Base-by-base conservation (phyloP, 2,113 vertebrate genomes). In the Tylochromis polylepis region DNA sequence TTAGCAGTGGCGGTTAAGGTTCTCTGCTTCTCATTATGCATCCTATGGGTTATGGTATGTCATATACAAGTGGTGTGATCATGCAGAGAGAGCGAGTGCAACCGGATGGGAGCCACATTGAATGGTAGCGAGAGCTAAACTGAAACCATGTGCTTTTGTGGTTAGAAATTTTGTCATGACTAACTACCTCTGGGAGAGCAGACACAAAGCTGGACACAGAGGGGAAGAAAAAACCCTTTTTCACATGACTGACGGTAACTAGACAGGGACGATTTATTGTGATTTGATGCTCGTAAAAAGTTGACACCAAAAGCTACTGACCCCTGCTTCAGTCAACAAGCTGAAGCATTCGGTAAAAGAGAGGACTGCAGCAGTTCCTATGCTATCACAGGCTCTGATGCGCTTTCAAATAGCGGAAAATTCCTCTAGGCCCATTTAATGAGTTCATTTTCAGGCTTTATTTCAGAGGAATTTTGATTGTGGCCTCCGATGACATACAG, bases 91-190 rank as follows among this genome's bases (percentile, higher is more conserved):
- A 55, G 89, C 84, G 88, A 81, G 57, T 51, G 59, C 55, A 11
- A 72, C 87, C 85, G 81, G 86, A 92, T 91, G 90, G 82, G 87
- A 91, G 80, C 86, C 91, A 92, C 92, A 91, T 92, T 95, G 87
- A 92, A 95, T 92, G 91, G 95, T 95, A 95, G 94, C 92, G 20
- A 82, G 58, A 38, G 81, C 89, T 91, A 94, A 96, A 96, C 93
- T 94, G 51, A 93, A 96, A 96, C 94, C 95, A 96, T 95, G 92
- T 95, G 93, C 90, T 75, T 82, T 84, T 93, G 93, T 81, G 94
- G 95, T 93, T 85, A 88, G 90, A 84, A 88, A 79, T 75, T 81
- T 91, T 93, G 92, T 93, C 93, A 88, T 91, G 93, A 94, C 94
- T 94, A 95, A 95, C 92, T 90, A 92, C 94, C 87, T 93, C 79